Percentiles rank a stretch among this genome's conserved stretches.
phyloP scores from a whole-genome alignment of 2,113 vertebrate species.

The Ciconia boyciana region DNA sequence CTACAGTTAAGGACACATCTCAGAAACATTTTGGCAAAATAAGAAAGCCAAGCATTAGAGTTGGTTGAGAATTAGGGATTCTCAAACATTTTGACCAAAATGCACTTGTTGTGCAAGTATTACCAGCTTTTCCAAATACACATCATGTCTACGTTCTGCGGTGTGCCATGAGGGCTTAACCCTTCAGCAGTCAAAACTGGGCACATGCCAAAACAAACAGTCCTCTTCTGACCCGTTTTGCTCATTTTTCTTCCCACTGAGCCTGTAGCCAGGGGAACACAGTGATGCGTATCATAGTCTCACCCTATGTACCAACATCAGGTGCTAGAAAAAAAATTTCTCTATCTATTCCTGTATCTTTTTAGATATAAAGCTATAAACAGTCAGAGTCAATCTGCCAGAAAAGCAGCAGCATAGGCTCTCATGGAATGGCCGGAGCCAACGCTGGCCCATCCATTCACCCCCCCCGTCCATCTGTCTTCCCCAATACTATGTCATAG shows the following conservation, averaged over 20 bases:
- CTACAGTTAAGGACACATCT: neutral
- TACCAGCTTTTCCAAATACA: neutral
- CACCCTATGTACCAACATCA: neutral
- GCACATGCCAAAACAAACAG: neutral
- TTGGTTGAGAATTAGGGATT: neutral
- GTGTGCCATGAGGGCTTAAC: neutral
- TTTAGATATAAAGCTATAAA: neutral
- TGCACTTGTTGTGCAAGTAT: neutral
- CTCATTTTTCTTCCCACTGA: neutral
- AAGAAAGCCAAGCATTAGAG: neutral
- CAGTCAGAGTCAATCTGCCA: neutral
- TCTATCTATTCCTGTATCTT: neutral
- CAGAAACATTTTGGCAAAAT: neutral
- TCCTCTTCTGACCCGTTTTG: neutral
- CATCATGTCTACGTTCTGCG: neutral
- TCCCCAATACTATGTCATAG: neutral
- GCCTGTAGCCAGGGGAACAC: neutral
- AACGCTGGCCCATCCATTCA: neutral
- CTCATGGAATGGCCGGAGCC: neutral
- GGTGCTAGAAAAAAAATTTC: neutral
- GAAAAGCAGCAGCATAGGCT: neutral
- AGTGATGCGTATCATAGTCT: neutral
- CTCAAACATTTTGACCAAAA: neutral
- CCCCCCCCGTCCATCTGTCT: accelerated
- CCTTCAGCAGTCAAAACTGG: neutral